Evolutionary conservation across 1,140 invertebrate species (phyloP).

Genomic region (Plectrocnemia conspersa): DNA sequence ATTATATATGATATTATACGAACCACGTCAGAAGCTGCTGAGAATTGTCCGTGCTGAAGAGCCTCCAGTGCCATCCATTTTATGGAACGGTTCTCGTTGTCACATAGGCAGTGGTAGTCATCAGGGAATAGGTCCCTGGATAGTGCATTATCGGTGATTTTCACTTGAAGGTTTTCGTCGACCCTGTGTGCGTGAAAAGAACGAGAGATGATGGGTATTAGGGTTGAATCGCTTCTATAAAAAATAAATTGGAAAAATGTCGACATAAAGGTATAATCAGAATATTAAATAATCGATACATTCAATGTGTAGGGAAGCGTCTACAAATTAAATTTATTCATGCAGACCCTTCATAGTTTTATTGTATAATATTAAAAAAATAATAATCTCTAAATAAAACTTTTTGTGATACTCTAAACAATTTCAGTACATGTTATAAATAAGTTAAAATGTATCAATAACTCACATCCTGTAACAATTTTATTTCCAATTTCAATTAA

Average conservation of each 20-base stretch:
- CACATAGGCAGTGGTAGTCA: constrained; percentile 92
- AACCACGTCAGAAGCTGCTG: constrained; percentile 79
- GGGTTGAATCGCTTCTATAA: neutral
- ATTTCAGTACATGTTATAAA: too few species aligned
- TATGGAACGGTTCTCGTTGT: constrained; percentile 90
- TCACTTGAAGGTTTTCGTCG: constrained; percentile 76
- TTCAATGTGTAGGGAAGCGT: too few species aligned
- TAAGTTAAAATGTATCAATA: too few species aligned
- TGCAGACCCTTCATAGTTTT: too few species aligned
- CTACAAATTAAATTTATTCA: too few species aligned
- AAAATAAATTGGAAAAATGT: neutral
- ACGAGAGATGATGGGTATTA: neutral
- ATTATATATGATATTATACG: constrained; percentile 41
- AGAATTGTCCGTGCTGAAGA: constrained; percentile 73
- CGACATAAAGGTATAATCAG: too few species aligned
- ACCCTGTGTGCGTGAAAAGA: constrained; percentile 53
- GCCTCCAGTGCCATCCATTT: constrained; percentile 95
- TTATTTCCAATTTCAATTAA: too few species aligned
- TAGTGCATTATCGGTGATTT: constrained; percentile 84
- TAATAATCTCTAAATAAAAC: too few species aligned
- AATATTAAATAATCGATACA: too few species aligned
- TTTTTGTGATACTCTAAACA: too few species aligned
- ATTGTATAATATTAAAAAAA: too few species aligned
- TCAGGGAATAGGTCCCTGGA: constrained; percentile 88
- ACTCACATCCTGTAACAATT: too few species aligned